Evolutionary conservation across 2,797 vertebrate species (phyloP).

Genomic region (Otolemur crassicaudatus): DNA sequence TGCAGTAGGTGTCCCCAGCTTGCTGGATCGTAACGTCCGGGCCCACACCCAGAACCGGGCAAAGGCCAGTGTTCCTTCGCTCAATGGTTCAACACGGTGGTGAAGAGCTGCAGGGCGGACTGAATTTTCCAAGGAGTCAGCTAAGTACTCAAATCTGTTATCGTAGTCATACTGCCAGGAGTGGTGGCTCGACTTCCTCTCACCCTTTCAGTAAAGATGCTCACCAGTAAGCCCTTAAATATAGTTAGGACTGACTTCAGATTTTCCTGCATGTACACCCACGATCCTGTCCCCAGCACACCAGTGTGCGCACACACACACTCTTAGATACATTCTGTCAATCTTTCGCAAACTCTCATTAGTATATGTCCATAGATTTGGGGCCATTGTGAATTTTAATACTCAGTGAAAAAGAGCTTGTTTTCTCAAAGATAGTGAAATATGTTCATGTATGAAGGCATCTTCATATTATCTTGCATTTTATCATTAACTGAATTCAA

Average conservation of each 20-base stretch:
- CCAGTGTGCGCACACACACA: no score
- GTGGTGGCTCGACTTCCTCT: background rate
- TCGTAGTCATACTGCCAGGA: background rate
- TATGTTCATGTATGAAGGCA: background rate
- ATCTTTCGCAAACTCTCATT: background rate
- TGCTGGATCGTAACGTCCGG: conserved; percentile 55
- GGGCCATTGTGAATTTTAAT: background rate
- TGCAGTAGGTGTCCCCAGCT: conserved; percentile 77
- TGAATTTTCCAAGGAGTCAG: background rate
- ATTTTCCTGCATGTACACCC: background rate
- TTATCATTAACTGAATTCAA: conserved; percentile 49
- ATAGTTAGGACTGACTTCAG: background rate
- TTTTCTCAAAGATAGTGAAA: background rate
- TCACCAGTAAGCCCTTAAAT: conserved; percentile 43
- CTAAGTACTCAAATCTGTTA: background rate
- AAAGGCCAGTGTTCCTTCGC: background rate
- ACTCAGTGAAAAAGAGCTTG: background rate
- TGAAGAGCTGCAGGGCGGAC: background rate
- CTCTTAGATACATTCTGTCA: background rate
- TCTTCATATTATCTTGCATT: background rate
- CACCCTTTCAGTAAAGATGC: conserved; percentile 73
- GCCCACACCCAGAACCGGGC: background rate
- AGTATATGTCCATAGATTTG: background rate
- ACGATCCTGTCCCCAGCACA: background rate
- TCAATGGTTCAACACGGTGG: background rate